A percentile compares a stretch with the other conserved stretches of the same genome.
Evolutionary conservation across 2,113 vertebrate species (phyloP).

Genomic region (Zeus faber): DNA sequence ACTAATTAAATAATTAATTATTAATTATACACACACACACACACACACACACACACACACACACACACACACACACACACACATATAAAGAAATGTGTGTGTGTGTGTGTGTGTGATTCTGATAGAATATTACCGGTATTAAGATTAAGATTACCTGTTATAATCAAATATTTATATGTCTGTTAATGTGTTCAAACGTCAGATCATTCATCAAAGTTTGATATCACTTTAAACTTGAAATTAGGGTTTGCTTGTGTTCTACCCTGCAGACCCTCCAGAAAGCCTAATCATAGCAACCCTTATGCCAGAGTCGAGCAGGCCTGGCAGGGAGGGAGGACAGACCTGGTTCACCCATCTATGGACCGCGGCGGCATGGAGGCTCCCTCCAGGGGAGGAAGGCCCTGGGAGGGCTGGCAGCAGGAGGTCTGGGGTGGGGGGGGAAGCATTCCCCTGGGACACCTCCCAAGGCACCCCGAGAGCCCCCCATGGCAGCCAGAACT

Average conservation of each 20-base stretch:
- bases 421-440: constrained; percentile 48
- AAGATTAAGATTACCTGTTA: no score
- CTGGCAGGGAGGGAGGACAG: constrained; percentile 20
- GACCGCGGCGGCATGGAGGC: constrained; percentile 1
- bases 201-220: not conserved
- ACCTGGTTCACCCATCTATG: not conserved
- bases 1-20: not conserved
- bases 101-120: no score
- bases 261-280: constrained; percentile 38
- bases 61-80: no score
- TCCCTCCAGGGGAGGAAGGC: constrained; percentile 9
- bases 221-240: not conserved
- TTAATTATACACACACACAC: not conserved
- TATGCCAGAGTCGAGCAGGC: constrained; percentile 37
- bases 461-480: constrained; percentile 25
- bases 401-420: constrained; percentile 39
- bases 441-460: constrained; percentile 50
- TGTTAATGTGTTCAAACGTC: not conserved
- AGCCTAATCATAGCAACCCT: constrained; percentile 54
- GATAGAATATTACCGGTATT: no score
- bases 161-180: no score
- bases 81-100: no score
- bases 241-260: not conserved
- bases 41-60: no score
- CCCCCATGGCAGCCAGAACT: constrained; percentile 33